Evolutionary conservation across 2,888 invertebrate genomes (phyloP), one percentile per base, ranked within the genome.

Genomic region (Xestia rhomboidea): DNA sequence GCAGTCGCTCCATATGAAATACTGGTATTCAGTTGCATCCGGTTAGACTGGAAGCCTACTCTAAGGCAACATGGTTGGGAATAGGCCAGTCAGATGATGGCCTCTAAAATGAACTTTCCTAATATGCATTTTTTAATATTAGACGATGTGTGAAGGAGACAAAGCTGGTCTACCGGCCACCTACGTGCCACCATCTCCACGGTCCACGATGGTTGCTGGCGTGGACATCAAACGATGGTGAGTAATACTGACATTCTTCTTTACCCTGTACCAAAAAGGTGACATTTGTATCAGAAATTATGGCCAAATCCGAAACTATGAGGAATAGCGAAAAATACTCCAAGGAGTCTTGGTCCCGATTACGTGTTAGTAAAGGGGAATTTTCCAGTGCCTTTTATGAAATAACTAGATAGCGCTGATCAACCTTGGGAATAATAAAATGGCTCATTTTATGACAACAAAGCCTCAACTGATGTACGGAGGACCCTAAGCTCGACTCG

Each of bases 141-240:
- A 93, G 92, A 72, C 82, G 6, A 82, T 89, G 7, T 80, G 87
- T 62, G 93, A 92, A 0, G 93, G 92, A 0, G 95, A 95, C n/a
- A 95, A 95, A 62, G 81, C 86, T 0, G 87, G 83, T 1, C 76
- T 82, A 0, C 89, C 90, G 0, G 89, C 90, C 0, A 79, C 83
- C 15, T 92, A 89, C 71, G 80, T 90, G 2, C 90, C 93, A 0
- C 87, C 86, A 46, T 93, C 94, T 0, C 95, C 95, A 0, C 91
- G 93, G 0, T 84, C 90, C 0, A 84, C 91, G 6, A 81, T 93
- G 84, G 51, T 90, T 0, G 73, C 89, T 15, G 93, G 93, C 4
- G 44, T 73, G 27, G 95, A 95, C 24, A 83, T 79, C 46, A 95
- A 95, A 78, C 89, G 95, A 88, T 91, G 94, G 95, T 95, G 86